These are phyloP conservation scores for Oxycera nigricornis DNA, from an alignment of 2,888 invertebrate species.

Conservation along the genomic window DNA sequence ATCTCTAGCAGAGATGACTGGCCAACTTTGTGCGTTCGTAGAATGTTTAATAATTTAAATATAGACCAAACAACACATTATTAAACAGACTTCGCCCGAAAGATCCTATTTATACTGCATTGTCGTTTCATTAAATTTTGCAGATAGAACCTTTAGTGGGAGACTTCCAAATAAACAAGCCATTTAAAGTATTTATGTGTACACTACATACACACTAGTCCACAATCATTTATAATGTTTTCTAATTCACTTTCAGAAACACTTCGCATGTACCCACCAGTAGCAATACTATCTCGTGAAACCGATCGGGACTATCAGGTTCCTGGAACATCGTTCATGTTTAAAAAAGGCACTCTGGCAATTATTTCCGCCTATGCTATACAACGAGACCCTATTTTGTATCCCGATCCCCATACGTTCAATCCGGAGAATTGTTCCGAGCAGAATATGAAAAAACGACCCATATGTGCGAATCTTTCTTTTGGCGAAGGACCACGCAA, in stretches of 20 bases:
- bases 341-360: slow-evolving; percentile 62
- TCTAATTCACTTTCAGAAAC: slow-evolving; percentile 13
- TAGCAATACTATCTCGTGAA: neutral
- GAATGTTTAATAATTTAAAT: no score
- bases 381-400: slow-evolving; percentile 65
- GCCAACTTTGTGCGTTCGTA: no score
- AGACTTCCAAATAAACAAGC: no score
- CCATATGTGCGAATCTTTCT: neutral
- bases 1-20: no score
- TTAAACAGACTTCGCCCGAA: no score
- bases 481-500: slow-evolving; percentile 40
- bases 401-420: slow-evolving; percentile 66
- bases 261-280: slow-evolving; percentile 25
- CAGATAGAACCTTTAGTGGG: no score
- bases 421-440: slow-evolving; percentile 66
- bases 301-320: slow-evolving; percentile 8
- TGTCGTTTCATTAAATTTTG: no score
- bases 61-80: no score
- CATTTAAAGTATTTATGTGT: no score
- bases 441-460: slow-evolving; percentile 63
- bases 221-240: neutral
- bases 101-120: neutral
- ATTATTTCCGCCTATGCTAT: slow-evolving; percentile 64
- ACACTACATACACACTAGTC: no score
- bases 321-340: slow-evolving; percentile 57